A percentile compares a stretch with the other conserved stretches of the same genome.
These are phyloP conservation scores for Galleria mellonella DNA, from an alignment of 1,140 invertebrate genomes.

Conservation along the genomic window DNA sequence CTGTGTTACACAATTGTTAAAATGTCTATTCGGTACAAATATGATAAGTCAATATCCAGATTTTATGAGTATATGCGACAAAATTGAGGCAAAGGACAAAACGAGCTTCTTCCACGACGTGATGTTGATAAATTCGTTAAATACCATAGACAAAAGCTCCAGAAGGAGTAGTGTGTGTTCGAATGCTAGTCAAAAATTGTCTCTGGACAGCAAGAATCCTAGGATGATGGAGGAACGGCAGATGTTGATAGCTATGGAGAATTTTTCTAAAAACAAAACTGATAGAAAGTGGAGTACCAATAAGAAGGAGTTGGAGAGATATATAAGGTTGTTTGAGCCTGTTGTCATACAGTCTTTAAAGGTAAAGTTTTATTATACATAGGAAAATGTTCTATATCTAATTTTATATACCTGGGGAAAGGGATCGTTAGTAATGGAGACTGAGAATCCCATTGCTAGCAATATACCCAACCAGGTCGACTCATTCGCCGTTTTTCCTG, in stretches of 20 bases:
- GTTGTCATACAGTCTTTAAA: slow-evolving; percentile 91
- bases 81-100: slow-evolving; percentile 3
- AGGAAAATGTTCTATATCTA: too few relatives aligned
- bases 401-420: too few relatives aligned
- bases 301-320: slow-evolving; percentile 83
- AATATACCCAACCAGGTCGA: too few relatives aligned
- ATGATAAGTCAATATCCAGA: slow-evolving; percentile 80
- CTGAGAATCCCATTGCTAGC: too few relatives aligned
- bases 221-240: slow-evolving; percentile 48
- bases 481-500: background rate
- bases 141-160: slow-evolving; percentile 15
- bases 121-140: slow-evolving; percentile 21
- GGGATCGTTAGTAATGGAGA: too few relatives aligned
- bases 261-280: slow-evolving; percentile 58
- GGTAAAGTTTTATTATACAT: slow-evolving; percentile 52
- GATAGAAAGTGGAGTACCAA: slow-evolving; percentile 74
- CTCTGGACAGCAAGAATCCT: slow-evolving; percentile 41
- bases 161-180: slow-evolving; percentile 35
- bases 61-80: slow-evolving; percentile 47
- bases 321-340: slow-evolving; percentile 91
- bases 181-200: slow-evolving; percentile 43
- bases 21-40: slow-evolving; percentile 89
- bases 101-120: slow-evolving; percentile 41
- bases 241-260: slow-evolving; percentile 57
- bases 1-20: slow-evolving; percentile 88